A percentile compares a stretch with the other conserved stretches of the same genome.
Evolutionary conservation across 2,888 invertebrate species (phyloP).

Genomic region (Platynereis dumerilii): DNA sequence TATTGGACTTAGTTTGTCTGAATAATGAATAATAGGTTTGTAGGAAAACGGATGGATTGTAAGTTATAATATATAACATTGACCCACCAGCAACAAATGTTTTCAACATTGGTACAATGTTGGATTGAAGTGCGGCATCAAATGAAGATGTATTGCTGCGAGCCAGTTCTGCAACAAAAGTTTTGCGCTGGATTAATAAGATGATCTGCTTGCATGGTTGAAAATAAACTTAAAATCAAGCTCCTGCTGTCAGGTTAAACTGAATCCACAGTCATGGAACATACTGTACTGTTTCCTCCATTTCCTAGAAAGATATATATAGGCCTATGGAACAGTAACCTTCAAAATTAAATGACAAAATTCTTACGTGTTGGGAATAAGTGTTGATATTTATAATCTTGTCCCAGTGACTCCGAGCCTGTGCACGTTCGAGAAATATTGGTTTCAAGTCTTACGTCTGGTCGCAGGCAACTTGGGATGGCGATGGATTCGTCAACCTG

Average conservation of each 20-base stretch:
- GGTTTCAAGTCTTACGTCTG: constrained; percentile 2
- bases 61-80: neutral
- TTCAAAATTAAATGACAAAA: no score
- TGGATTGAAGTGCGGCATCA: neutral
- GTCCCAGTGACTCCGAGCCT: neutral
- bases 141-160: neutral
- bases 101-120: neutral
- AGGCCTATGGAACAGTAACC: no score
- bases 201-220: no score
- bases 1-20: neutral
- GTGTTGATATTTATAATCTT: neutral
- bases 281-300: neutral
- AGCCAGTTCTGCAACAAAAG: neutral
- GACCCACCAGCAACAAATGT: neutral
- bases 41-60: neutral
- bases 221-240: neutral
- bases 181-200: neutral
- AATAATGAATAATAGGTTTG: neutral
- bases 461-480: neutral
- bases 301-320: neutral
- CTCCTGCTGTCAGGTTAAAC: neutral
- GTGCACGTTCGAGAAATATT: neutral
- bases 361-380: neutral
- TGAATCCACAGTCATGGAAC: neutral
- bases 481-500: neutral